Conservation (phyloP, 2,113 vertebrate genomes). For the Epinephelus lanceolatus region DNA sequence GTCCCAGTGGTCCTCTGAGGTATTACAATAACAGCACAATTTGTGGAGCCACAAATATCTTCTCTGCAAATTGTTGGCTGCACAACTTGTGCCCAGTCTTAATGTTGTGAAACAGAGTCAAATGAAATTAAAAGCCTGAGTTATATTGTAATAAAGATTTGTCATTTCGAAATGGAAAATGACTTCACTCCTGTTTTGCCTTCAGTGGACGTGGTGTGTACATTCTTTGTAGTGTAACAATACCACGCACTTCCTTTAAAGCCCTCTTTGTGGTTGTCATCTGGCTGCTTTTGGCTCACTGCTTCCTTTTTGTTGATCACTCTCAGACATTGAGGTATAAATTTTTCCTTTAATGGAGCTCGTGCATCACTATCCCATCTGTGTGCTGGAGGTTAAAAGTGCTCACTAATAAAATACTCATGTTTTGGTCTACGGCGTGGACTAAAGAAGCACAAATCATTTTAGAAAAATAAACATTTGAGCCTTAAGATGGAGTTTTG, state of each 20-base stretch:
- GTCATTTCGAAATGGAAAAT: slow-evolving; percentile 34
- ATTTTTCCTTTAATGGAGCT: slow-evolving; percentile 30
- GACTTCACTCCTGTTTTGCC: not conserved
- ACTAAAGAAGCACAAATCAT: not conserved
- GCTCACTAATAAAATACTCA: not conserved
- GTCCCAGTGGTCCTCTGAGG: slow-evolving; percentile 13
- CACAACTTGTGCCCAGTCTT: not conserved
- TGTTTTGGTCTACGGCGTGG: not conserved
- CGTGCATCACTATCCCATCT: not conserved
- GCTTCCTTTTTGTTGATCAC: not conserved
- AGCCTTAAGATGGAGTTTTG: not conserved
- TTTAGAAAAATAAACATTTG: not conserved
- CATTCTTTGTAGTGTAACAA: slow-evolving; percentile 14
- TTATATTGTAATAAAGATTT: not conserved
- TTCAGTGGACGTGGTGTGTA: not conserved
- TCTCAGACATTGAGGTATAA: not conserved
- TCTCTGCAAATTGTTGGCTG: not conserved
- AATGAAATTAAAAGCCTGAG: slow-evolving; percentile 10
- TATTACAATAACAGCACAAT: slow-evolving; percentile 18
- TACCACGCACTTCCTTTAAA: slow-evolving; percentile 10
- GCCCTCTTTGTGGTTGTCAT: slow-evolving; percentile 7
- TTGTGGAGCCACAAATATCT: not conserved
- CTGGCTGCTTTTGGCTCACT: not conserved
- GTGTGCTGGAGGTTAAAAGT: not conserved
- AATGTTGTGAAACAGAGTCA: not conserved